Evolutionary conservation across 2,113 vertebrate species (phyloP).

Genomic region (Psilopsiagon aymara): DNA sequence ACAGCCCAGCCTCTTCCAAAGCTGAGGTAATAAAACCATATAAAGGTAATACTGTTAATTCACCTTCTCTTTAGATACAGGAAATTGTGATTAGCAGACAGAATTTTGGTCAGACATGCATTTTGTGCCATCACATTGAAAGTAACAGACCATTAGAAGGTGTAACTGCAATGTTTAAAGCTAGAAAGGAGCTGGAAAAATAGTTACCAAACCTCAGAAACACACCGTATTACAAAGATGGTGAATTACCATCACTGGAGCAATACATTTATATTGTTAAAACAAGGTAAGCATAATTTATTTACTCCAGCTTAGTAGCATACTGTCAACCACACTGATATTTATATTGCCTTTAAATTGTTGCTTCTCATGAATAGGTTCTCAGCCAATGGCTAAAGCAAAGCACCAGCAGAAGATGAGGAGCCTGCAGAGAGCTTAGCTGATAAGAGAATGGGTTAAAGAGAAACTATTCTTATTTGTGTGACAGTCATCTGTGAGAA

Average conservation of each 20-base stretch:
- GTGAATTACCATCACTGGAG: background rate
- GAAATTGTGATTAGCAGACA: slow-evolving; percentile 15
- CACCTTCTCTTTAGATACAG: background rate
- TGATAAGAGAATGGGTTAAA: slow-evolving; percentile 65
- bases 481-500: slow-evolving; percentile 57
- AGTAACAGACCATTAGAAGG: background rate
- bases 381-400: slow-evolving; percentile 3
- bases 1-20: background rate
- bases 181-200: background rate
- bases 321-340: background rate
- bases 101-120: background rate
- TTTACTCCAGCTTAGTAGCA: slow-evolving; percentile 28
- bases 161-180: background rate
- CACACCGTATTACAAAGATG: background rate
- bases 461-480: slow-evolving; percentile 54
- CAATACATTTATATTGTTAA: background rate
- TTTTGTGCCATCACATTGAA: background rate
- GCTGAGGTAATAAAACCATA: slow-evolving; percentile 8
- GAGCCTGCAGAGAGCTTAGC: slow-evolving; percentile 19
- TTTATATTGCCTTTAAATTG: slow-evolving; percentile 6
- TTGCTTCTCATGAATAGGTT: background rate
- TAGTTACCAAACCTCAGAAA: background rate
- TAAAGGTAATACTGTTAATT: background rate
- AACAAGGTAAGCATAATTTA: slow-evolving; percentile 23
- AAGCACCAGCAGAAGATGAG: background rate